Evolutionary conservation across 64 coral and sea anemone genomes (phyloP).

Genomic region (Montipora foliosa): DNA sequence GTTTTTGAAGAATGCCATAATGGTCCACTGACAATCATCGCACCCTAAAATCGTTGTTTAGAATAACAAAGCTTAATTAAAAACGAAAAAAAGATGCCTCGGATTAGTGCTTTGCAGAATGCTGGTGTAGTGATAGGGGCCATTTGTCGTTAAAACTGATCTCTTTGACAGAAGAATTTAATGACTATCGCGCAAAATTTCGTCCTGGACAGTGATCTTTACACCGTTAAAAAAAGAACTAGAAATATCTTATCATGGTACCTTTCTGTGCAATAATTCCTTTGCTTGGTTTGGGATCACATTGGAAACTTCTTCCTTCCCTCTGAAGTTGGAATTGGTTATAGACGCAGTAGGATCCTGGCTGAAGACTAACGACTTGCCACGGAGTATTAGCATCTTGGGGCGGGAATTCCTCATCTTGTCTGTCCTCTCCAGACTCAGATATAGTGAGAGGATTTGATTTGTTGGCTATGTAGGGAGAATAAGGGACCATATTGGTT

Average conservation of each 20-base stretch:
- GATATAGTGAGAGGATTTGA: not conserved
- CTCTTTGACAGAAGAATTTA: no score
- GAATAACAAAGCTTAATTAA: not conserved
- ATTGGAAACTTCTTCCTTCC: not conserved
- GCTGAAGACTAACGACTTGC: not conserved
- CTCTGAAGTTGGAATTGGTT: not conserved
- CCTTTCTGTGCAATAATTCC: not conserved
- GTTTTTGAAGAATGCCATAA: slow-evolving; percentile 2
- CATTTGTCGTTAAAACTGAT: no score
- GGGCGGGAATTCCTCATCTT: not conserved
- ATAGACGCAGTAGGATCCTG: not conserved
- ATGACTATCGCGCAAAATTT: no score
- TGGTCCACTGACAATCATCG: not conserved
- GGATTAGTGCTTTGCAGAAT: no score
- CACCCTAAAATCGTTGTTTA: not conserved
- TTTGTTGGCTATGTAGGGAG: not conserved
- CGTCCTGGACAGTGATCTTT: no score
- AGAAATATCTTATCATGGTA: not conserved
- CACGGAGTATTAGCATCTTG: not conserved
- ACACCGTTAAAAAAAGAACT: no score
- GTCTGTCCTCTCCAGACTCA: not conserved
- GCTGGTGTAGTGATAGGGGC: no score
- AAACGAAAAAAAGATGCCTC: no score
- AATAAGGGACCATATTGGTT: not conserved
- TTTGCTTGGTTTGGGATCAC: not conserved